phyloP scores from a whole-genome alignment of 2,797 vertebrate genomes.

The Limosa lapponica region DNA sequence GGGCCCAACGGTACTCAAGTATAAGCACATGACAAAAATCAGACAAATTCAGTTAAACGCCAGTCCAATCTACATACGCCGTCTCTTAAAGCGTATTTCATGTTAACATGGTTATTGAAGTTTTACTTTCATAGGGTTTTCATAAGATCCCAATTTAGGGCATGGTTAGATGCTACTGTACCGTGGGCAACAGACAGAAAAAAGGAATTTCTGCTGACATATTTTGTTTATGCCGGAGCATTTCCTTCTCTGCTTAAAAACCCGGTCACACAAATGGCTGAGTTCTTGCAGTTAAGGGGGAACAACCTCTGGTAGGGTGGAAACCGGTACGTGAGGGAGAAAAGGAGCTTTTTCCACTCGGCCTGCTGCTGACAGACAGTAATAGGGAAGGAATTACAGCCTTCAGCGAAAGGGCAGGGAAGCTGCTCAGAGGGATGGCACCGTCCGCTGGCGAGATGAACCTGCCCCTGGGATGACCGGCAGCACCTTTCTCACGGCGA shows the following conservation, averaged over 20 bases:
- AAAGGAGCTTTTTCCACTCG: neutral
- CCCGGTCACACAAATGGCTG: rapidly evolving
- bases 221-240: neutral
- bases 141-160: neutral
- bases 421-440: neutral
- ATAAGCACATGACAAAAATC: neutral
- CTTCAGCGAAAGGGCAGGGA: neutral
- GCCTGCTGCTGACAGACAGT: neutral
- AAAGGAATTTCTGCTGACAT: neutral
- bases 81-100: neutral
- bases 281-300: neutral
- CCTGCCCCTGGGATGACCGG: neutral
- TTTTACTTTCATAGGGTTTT: neutral
- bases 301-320: neutral
- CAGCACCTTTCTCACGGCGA: neutral
- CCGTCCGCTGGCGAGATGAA: neutral
- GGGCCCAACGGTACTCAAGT: neutral
- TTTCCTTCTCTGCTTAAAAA: neutral
- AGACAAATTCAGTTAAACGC: neutral
- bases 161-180: rapidly evolving
- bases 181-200: neutral
- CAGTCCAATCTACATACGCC: neutral
- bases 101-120: neutral
- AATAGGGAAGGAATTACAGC: neutral
- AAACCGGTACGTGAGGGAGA: neutral